These are phyloP conservation scores for Hemistola chrysoprasaria DNA, from an alignment of 2,888 invertebrate species.

Conservation along the genomic window DNA sequence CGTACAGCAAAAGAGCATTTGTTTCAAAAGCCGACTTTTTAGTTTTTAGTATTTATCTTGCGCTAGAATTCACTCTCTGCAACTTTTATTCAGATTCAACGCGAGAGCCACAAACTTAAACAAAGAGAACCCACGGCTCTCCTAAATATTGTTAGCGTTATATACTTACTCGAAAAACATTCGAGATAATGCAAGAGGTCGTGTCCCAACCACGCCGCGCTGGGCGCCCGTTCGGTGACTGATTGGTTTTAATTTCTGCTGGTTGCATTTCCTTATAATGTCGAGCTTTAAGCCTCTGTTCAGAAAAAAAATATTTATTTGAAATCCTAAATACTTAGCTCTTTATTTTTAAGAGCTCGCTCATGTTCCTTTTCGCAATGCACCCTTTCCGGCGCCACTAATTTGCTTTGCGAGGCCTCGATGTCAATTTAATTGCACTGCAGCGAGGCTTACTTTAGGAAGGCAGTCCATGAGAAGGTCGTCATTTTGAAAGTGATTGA, in stretches of 20 bases:
- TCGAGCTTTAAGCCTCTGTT: background rate
- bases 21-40: constrained; percentile 1
- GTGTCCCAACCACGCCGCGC: no score
- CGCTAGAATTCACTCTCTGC: constrained; percentile 4
- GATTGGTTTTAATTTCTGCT: background rate
- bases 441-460: constrained; percentile 37
- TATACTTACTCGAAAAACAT: no score
- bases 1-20: background rate
- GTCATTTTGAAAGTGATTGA: constrained; percentile 22
- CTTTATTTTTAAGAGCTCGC: no score
- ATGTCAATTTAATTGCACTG: constrained; percentile 41
- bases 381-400: constrained; percentile 27
- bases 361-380: constrained; percentile 6
- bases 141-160: no score
- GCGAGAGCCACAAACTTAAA: constrained; percentile 2
- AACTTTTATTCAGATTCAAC: constrained; percentile 3
- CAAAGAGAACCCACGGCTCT: background rate
- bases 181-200: no score
- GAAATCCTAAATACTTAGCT: no score
- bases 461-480: no score
- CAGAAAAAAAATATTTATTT: no score
- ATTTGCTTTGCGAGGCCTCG: constrained; percentile 29
- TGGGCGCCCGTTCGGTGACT: background rate
- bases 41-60: constrained; percentile 2
- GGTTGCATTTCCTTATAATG: background rate